Percentiles rank a stretch among this genome's conserved stretches.
phyloP scores from a whole-genome alignment of 1,140 invertebrate species.

The Eumaeus atala region DNA sequence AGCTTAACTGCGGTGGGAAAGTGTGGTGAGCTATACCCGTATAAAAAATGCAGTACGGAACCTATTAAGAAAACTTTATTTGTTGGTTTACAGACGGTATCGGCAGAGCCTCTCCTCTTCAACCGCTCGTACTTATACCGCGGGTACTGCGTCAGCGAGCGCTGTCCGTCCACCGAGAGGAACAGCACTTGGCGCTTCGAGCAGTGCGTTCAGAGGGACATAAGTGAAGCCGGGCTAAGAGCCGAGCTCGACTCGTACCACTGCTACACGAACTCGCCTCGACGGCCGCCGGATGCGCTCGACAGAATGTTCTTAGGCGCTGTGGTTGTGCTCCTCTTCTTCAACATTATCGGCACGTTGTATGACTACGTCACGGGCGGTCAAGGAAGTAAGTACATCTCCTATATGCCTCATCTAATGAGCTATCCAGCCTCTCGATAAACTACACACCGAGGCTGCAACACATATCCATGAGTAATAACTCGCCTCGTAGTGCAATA shows the following conservation, averaged over 20 bases:
- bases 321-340: constrained; percentile 22
- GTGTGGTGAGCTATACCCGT: too few relatives aligned
- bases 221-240: constrained; percentile 19
- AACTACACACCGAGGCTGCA: too few relatives aligned
- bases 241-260: constrained; percentile 23
- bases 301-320: constrained; percentile 27
- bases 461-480: too few relatives aligned
- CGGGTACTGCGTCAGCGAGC: constrained; percentile 34
- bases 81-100: constrained; percentile 39
- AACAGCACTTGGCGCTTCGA: constrained; percentile 34
- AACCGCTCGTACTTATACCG: constrained; percentile 38
- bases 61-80: too few relatives aligned
- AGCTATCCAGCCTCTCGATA: too few relatives aligned
- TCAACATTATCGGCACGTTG: constrained; percentile 35
- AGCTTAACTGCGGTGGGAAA: too few relatives aligned
- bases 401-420: too few relatives aligned
- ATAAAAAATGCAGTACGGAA: too few relatives aligned
- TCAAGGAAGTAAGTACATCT: constrained; percentile 31
- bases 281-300: constrained; percentile 19
- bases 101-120: constrained; percentile 24
- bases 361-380: constrained; percentile 30
- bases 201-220: constrained; percentile 33
- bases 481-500: too few relatives aligned
- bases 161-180: constrained; percentile 27
- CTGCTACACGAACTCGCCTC: constrained; percentile 25